phyloP scores from a whole-genome alignment of 1,140 invertebrate species.

The Harpegnathos saltator region DNA sequence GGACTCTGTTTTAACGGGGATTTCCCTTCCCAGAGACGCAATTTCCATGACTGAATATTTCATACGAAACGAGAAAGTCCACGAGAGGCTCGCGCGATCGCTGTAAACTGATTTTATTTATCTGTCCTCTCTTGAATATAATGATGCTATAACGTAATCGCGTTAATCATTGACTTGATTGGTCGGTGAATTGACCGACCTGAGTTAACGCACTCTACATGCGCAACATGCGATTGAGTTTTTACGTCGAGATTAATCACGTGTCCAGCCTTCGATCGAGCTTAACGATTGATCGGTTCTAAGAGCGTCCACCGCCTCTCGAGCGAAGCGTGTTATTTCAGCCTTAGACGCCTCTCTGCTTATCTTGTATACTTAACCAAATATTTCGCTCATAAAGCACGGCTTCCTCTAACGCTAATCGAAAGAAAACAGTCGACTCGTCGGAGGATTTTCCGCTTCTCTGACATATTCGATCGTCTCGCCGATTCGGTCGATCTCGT shows the following conservation, averaged over 20 bases:
- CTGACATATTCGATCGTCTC: background rate
- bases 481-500: background rate
- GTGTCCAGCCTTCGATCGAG: background rate
- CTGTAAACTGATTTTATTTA: background rate
- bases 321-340: slow-evolving; percentile 38
- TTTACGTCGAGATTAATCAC: slow-evolving; percentile 8
- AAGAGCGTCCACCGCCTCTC: background rate
- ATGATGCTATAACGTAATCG: background rate
- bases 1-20: background rate
- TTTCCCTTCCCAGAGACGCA: background rate
- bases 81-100: background rate
- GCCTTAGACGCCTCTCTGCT: slow-evolving; percentile 5
- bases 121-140: background rate
- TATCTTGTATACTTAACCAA: slow-evolving; percentile 19
- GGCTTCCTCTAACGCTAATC: background rate
- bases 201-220: background rate
- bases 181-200: background rate
- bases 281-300: slow-evolving; percentile 17
- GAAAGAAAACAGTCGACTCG: slow-evolving; percentile 25
- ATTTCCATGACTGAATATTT: slow-evolving; percentile 4
- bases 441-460: background rate
- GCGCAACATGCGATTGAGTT: background rate
- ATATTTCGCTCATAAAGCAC: slow-evolving; percentile 14
- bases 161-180: background rate
- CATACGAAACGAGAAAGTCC: background rate